Percentiles rank a stretch among this genome's conserved stretches.
phyloP scores from a whole-genome alignment of 2,888 invertebrate genomes.

The Andrena fulva region DNA sequence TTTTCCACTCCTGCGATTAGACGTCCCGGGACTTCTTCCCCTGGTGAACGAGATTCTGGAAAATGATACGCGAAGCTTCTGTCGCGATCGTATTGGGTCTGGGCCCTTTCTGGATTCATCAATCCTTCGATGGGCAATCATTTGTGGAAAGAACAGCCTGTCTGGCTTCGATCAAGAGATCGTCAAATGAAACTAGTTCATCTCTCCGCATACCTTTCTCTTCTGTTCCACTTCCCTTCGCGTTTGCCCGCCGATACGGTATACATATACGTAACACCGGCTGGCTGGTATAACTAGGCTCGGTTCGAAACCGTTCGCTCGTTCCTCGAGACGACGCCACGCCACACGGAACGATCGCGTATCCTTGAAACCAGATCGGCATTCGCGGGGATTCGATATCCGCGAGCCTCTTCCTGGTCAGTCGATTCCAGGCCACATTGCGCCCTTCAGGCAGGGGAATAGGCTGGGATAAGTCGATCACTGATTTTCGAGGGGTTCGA shows the following conservation, averaged over 20 bases:
- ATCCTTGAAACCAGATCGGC: conserved; percentile 52
- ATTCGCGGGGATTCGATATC: background rate
- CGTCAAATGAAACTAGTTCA: conserved; percentile 83
- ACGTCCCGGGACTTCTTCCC: no score
- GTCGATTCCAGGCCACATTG: background rate
- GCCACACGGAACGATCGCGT: conserved; percentile 71
- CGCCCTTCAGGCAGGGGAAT: background rate
- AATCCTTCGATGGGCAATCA: background rate
- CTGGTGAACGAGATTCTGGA: no score
- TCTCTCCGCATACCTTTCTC: conserved; percentile 83
- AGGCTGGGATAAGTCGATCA: background rate
- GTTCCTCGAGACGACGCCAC: conserved; percentile 75
- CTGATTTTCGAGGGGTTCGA: background rate
- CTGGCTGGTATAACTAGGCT: conserved; percentile 82
- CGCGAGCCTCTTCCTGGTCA: background rate
- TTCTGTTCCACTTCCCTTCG: conserved; percentile 84
- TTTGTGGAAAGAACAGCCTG: conserved; percentile 7
- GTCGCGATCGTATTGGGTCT: no score
- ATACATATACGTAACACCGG: conserved; percentile 70
- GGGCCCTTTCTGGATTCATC: background rate
- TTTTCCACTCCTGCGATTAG: background rate
- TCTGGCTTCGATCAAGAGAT: conserved; percentile 45
- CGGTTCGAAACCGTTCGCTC: conserved; percentile 78
- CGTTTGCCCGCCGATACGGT: conserved; percentile 69
- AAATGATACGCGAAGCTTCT: no score